Evolutionary conservation across 2,113 vertebrate genomes (phyloP), one percentile per base, ranked within the genome.

Genomic region (Cervus canadensis): DNA sequence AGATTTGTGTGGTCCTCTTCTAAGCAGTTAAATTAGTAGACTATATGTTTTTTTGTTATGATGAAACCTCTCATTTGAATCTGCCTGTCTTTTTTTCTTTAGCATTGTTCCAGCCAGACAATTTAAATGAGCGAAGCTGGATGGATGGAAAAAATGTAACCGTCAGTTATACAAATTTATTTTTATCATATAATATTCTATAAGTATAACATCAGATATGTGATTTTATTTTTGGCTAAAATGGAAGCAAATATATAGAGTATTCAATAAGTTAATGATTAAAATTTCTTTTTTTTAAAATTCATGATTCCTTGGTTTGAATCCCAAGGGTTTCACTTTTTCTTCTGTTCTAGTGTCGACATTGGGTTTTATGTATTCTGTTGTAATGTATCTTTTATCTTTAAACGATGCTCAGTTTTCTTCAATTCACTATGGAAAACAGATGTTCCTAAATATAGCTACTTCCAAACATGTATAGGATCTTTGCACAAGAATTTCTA

Each of bases 371-470:
- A 50, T 87, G 26, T 74, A 54, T 81, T 96, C 26, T 89, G 15
- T 89, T 64, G 40, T 6, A 76, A 74, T 26, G 50, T 3, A 48
- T 92, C 43, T 90, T 89, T 87, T 87, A 92, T 87, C 76, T 87
- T 92, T 78, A 96, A 87, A 40, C 2, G 28, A 83, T 59, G 54
- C 16, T 71, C 64, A 30, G 48, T 89, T 95, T 94, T 87, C 60
- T 95, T 83, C 81, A 54, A 52, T 87, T 94, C 71, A 71, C 85
- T 78, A 78, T 60, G 16, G 52, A 90, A 95, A 83, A 78, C 36
- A 56, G 54, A 94, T 91, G 17, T 96, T 93, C 84, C 84, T 33
- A 90, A 94, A 87, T 96, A 91, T 9, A 82, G 78, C 48, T 86
- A 60, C 59, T 88, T 97, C 36, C 30, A 67, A 94, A 57, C 62